A percentile compares a stretch with the other conserved stretches of the same genome.
Conservation (phyloP, 1,140 invertebrate species). For the Epicauta chinensis region DNA sequence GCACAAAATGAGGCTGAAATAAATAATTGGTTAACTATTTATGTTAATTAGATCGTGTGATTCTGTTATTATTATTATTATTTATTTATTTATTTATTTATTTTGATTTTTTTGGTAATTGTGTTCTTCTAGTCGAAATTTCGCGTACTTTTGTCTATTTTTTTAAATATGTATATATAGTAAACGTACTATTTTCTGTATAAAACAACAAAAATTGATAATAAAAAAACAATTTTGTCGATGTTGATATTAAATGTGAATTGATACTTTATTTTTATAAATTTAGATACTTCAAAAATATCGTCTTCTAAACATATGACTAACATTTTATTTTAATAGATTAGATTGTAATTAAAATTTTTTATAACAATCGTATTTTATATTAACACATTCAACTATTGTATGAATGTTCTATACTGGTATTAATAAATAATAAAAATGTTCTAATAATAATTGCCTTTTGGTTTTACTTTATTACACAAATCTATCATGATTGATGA, state of each 20-base stretch:
- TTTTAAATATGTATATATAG: conserved; percentile 24
- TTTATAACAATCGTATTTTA: conserved; percentile 16
- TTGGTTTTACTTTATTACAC: neutral
- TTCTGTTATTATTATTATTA: neutral
- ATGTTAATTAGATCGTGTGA: conserved; percentile 25
- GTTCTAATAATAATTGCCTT: conserved; percentile 3
- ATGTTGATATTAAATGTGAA: conserved; percentile 27
- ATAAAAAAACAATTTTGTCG: conserved; percentile 9
- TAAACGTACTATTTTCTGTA: conserved; percentile 24
- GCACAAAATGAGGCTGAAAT: conserved; percentile 51
- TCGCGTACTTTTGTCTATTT: conserved; percentile 26
- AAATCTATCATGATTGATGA: neutral
- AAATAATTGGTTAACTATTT: conserved; percentile 38
- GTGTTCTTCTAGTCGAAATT: conserved; percentile 14
- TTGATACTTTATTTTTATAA: conserved; percentile 28
- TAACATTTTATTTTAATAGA: conserved; percentile 11
- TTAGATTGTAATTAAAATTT: conserved; percentile 12
- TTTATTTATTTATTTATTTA: conserved; percentile 16
- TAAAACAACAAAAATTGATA: neutral
- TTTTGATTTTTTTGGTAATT: conserved; percentile 23
- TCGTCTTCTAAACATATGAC: conserved; percentile 16
- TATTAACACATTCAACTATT: conserved; percentile 14
- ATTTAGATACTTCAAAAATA: conserved; percentile 13
- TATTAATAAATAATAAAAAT: conserved; percentile 6
- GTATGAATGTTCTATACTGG: conserved; percentile 6